A percentile compares a stretch with the other conserved stretches of the same genome.
These are phyloP conservation scores for Phymorhynchus buccinoides DNA, from an alignment of 1,140 invertebrate genomes.

Conservation along the genomic window DNA sequence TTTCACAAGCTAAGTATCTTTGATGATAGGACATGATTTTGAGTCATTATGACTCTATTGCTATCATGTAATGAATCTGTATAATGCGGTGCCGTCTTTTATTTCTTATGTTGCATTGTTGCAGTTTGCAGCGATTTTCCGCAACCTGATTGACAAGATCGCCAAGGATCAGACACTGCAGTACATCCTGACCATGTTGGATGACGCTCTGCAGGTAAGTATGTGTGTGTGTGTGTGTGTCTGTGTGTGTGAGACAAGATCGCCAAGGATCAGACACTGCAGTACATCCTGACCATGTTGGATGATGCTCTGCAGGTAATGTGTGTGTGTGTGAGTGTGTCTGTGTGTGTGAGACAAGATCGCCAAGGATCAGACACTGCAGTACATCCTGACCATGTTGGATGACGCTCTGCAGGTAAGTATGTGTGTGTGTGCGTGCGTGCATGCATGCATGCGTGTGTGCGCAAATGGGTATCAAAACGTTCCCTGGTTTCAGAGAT, in stretches of 20 bases:
- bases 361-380: conserved; percentile 98
- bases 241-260: conserved; percentile 83
- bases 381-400: conserved; percentile 97
- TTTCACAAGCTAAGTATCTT: too few relatives aligned
- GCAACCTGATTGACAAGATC: conserved; percentile 94
- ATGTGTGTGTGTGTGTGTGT: not conserved
- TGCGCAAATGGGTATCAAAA: not conserved
- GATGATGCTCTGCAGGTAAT: conserved; percentile 98
- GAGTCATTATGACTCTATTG: too few relatives aligned
- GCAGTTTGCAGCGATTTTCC: conserved; percentile 94
- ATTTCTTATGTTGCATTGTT: not conserved
- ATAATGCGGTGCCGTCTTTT: too few relatives aligned
- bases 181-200: conserved; percentile 97
- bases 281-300: conserved; percentile 98
- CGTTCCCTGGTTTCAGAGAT: too few relatives aligned
- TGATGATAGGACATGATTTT: too few relatives aligned
- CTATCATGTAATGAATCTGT: too few relatives aligned
- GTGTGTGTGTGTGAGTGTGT: not conserved
- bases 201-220: conserved; percentile 94
- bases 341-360: conserved; percentile 81
- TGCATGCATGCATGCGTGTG: not conserved
- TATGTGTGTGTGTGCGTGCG: too few relatives aligned
- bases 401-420: conserved; percentile 96
- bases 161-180: conserved; percentile 99
- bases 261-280: conserved; percentile 98